Conservation (phyloP, 2,113 vertebrate genomes). For the Pelodiscus sinensis region DNA sequence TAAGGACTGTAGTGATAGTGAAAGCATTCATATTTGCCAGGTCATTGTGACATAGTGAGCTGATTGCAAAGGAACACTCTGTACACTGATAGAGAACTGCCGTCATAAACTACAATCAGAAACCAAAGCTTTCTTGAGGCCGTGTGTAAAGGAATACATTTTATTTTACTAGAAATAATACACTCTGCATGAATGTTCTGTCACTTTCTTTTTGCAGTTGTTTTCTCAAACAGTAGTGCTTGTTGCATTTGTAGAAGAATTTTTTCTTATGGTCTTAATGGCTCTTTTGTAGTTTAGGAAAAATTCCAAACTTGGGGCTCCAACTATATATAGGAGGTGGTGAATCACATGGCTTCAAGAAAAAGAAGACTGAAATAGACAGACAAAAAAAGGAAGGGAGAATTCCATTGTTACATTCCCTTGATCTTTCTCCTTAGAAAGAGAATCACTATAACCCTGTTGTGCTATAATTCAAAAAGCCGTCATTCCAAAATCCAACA, state of each 20-base stretch:
- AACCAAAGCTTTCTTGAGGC: conserved; percentile 58
- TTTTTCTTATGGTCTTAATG: conserved; percentile 45
- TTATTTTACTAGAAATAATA: conserved; percentile 28
- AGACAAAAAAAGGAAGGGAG: neutral
- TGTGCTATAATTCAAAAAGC: neutral
- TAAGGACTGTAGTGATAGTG: conserved; percentile 79
- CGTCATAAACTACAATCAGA: conserved; percentile 75
- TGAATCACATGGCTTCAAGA: conserved; percentile 57
- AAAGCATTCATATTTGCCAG: conserved; percentile 79
- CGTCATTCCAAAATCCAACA: conserved; percentile 12
- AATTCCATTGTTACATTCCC: conserved; percentile 27
- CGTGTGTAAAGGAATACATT: conserved; percentile 24
- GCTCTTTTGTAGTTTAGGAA: conserved; percentile 41
- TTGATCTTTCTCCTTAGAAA: conserved; percentile 20
- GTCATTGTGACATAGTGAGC: conserved; percentile 83
- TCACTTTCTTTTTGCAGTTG: neutral
- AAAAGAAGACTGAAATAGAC: conserved; percentile 15
- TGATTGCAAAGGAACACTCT: conserved; percentile 82
- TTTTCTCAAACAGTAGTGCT: conserved; percentile 26
- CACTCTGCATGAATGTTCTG: neutral
- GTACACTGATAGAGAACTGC: conserved; percentile 82
- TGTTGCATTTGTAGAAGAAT: conserved; percentile 17
- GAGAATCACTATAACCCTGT: neutral
- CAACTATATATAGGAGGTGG: conserved; percentile 44
- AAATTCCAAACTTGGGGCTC: conserved; percentile 69